These are phyloP conservation scores for Wiebesia pumilae DNA, from an alignment of 1,140 invertebrate genomes.

Conservation along the genomic window DNA sequence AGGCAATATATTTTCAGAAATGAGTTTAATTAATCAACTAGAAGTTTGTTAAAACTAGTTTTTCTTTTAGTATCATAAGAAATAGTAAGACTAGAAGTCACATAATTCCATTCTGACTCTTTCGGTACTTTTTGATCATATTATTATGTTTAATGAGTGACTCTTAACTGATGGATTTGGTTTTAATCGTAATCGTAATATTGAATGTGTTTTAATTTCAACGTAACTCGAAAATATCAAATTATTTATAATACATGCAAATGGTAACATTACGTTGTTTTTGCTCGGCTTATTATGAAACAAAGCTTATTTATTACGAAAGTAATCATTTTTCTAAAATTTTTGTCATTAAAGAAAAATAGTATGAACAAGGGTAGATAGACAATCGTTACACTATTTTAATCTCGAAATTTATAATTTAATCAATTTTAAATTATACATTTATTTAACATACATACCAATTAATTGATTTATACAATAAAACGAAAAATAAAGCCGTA, in stretches of 20 bases:
- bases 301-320: not conserved
- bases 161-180: not conserved
- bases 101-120: conserved; percentile 1
- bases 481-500: not conserved
- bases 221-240: not conserved
- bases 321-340: not conserved
- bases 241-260: not conserved
- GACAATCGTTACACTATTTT: not conserved
- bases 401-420: not conserved
- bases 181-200: not conserved
- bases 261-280: not conserved
- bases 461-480: conserved; percentile 5
- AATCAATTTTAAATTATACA: not conserved
- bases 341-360: not conserved
- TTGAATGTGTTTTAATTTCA: conserved; percentile 1
- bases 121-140: not conserved
- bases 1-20: not conserved
- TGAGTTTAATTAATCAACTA: conserved; percentile 10
- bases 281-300: not conserved
- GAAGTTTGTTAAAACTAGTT: conserved; percentile 4
- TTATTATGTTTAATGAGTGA: not conserved
- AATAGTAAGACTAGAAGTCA: not conserved
- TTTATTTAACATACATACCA: not conserved
- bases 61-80: not conserved
- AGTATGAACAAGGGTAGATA: not conserved